These are phyloP conservation scores for Pseudolaguvia tuberculata DNA, from an alignment of 2,113 vertebrate genomes.

Conservation along the genomic window DNA sequence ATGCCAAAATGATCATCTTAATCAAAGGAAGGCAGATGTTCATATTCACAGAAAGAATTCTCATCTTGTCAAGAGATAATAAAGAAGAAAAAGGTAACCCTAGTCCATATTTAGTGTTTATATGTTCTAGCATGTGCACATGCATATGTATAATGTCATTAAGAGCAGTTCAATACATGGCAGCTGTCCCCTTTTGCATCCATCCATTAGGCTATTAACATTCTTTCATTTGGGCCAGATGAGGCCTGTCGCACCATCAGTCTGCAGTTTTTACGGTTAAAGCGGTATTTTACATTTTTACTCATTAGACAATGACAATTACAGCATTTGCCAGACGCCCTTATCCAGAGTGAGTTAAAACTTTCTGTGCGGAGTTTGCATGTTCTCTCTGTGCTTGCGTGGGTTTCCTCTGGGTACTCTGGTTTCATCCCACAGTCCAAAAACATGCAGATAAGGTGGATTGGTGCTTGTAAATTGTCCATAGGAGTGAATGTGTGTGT, in stretches of 20 bases:
- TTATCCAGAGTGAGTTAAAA: too few relatives aligned
- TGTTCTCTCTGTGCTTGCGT: too few relatives aligned
- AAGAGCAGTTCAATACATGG: constrained; percentile 9
- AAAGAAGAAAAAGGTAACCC: not conserved
- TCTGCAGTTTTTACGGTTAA: constrained; percentile 12
- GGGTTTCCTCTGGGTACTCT: too few relatives aligned
- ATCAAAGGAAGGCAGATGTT: not conserved
- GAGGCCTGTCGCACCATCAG: not conserved
- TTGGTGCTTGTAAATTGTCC: too few relatives aligned
- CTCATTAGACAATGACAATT: not conserved
- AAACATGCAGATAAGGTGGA: too few relatives aligned
- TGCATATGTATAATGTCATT: constrained; percentile 6
- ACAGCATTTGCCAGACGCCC: too few relatives aligned
- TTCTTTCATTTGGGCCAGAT: constrained; percentile 19
- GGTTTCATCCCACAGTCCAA: too few relatives aligned
- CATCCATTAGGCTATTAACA: constrained; percentile 11
- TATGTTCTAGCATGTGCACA: not conserved
- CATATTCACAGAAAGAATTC: not conserved
- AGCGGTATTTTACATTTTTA: constrained; percentile 3
- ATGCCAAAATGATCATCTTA: constrained; percentile 7
- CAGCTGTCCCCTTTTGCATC: constrained; percentile 15
- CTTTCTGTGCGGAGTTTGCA: too few relatives aligned
- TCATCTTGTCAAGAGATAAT: not conserved
- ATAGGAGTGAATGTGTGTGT: too few relatives aligned
- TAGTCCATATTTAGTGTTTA: not conserved